Base-by-base conservation (phyloP, 2,888 invertebrate species). In the Synergus laeviventris region DNA sequence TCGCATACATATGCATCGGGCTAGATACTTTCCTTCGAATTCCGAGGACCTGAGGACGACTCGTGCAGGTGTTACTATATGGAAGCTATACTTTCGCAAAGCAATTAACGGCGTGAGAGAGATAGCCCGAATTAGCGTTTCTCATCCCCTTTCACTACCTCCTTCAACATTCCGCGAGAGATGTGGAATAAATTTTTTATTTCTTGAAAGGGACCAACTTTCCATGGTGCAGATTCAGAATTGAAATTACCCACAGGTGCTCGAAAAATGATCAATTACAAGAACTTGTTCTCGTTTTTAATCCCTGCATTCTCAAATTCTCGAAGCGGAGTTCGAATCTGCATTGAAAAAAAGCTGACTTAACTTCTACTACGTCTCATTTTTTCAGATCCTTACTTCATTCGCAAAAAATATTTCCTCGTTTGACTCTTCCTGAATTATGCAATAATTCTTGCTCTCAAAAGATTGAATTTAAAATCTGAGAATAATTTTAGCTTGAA, bases 1-100 rank as follows among this genome's bases (percentile, higher is more conserved):
- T 73, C 75, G 64, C 56, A 75, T 49, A 49, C 49, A n/a, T 49
- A n/a, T 73, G 75, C 59, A 73, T 62, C 49, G 31, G 60, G 73
- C 73, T 56, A 49, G 14, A 45, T n/a, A 8, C n/a, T 49, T 49
- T n/a, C 49, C n/a, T 12, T 42, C 12, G 11, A 1, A 18, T 18
- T 12, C 8, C 38, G 12, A 21, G 18, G 5, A 42, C 14, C 38
- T 39, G 64, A 21, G 12, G 21, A 56, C 56, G 12, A 56, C 12
- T 24, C 56, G 56, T 21, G 56, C 18, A 56, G 42, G 64, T 64
- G 64, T 64, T 64, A 64, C 39, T 18, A 64, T n/a, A n/a, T n/a
- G n/a, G 39, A 39, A 18, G 64, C 45, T 66, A 39, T 64, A 66
- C 24, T 66, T 66, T 14, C 24, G 14, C 42, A 24, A 66, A 42